phyloP scores from a whole-genome alignment of 2,113 vertebrate species.

The Astur gentilis region DNA sequence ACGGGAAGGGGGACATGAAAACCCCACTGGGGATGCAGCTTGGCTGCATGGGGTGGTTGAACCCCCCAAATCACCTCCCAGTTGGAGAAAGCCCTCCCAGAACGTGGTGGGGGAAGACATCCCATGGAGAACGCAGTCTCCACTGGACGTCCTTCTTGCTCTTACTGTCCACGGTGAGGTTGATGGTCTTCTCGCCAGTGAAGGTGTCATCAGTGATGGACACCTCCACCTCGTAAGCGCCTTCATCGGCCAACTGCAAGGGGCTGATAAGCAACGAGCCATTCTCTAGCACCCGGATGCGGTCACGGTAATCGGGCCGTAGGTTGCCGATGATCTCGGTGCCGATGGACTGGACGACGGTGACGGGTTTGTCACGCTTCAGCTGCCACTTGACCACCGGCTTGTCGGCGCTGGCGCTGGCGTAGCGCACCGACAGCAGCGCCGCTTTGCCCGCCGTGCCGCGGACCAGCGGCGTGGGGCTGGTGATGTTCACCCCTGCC shows the following conservation, averaged over 20 bases:
- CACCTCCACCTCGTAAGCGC: conserved; percentile 92
- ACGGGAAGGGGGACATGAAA: background rate
- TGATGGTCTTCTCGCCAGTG: conserved; percentile 89
- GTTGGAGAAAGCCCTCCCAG: background rate
- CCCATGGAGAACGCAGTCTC: background rate
- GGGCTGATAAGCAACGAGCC: conserved; percentile 92
- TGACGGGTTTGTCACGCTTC: conserved; percentile 86
- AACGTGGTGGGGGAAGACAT: background rate
- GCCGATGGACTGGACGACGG: conserved; percentile 92
- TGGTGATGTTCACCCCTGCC: conserved; percentile 89
- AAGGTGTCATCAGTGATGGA: conserved; percentile 95
- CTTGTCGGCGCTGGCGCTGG: conserved; percentile 84
- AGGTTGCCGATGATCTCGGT: conserved; percentile 92
- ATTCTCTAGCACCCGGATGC: conserved; percentile 91
- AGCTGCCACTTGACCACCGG: conserved; percentile 97
- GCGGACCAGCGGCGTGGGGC: conserved; percentile 78
- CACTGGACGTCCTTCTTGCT: background rate
- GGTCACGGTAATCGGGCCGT: conserved; percentile 87
- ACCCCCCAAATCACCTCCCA: background rate
- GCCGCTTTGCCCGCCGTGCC: conserved; percentile 84
- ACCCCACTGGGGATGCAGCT: background rate
- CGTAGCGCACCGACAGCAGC: conserved; percentile 87
- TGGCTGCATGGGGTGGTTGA: background rate
- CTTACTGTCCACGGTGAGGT: conserved; percentile 93
- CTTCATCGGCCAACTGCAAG: conserved; percentile 85